A percentile compares a stretch with the other conserved stretches of the same genome.
phyloP scores from a whole-genome alignment of 2,888 invertebrate genomes.

The Xanthorhoe spadicearia region DNA sequence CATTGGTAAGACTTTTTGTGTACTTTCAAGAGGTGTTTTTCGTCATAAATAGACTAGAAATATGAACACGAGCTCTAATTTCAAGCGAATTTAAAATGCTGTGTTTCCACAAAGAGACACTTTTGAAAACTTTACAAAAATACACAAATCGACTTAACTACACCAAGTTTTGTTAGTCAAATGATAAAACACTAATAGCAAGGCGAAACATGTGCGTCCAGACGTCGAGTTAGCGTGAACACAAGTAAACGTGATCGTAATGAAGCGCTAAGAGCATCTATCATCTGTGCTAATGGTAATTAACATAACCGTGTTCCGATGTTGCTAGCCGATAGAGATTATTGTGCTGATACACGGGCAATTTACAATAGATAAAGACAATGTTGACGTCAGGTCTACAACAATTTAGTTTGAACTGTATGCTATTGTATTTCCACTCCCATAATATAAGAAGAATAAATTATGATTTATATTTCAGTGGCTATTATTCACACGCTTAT shows the following conservation, averaged over 20 bases:
- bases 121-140: conserved; percentile 10
- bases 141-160: conserved; percentile 44
- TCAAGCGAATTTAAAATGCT: too few species aligned
- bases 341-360: conserved; percentile 19
- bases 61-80: too few species aligned
- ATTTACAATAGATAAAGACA: conserved; percentile 2
- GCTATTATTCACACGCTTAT: background rate
- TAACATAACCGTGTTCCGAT: conserved; percentile 59
- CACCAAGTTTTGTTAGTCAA: conserved; percentile 50
- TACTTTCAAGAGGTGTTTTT: background rate
- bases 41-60: background rate
- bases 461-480: background rate
- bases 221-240: conserved; percentile 59
- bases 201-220: conserved; percentile 54
- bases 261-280: conserved; percentile 73
- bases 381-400: background rate
- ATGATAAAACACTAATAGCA: conserved; percentile 51
- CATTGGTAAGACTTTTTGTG: conserved; percentile 20
- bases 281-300: conserved; percentile 67
- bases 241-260: conserved; percentile 65
- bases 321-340: conserved; percentile 51
- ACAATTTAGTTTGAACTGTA: too few species aligned
- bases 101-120: too few species aligned
- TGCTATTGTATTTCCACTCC: too few species aligned
- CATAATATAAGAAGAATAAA: too few species aligned